phyloP scores from a whole-genome alignment of 2,113 vertebrate genomes.

The Planiliza haematocheilus region DNA sequence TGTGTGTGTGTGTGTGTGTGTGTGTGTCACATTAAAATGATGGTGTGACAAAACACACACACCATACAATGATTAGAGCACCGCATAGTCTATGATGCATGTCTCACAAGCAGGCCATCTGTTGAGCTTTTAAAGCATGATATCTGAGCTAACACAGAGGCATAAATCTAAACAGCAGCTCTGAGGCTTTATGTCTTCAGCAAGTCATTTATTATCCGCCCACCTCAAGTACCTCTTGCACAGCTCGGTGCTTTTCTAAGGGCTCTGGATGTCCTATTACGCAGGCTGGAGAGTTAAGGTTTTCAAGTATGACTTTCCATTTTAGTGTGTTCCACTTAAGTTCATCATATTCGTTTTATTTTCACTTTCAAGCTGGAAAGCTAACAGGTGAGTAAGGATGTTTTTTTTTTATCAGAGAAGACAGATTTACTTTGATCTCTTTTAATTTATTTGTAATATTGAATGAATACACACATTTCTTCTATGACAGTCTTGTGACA shows the following conservation, averaged over 20 bases:
- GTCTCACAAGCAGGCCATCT: conserved; percentile 40
- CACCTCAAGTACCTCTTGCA: conserved; percentile 32
- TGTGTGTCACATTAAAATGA: conserved; percentile 51
- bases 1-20: conserved; percentile 43
- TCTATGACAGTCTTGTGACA: too few species aligned
- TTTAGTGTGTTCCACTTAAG: conserved; percentile 45
- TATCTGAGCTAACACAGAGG: conserved; percentile 39
- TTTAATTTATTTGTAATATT: too few species aligned
- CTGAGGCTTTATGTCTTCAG: conserved; percentile 48
- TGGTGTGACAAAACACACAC: conserved; percentile 47
- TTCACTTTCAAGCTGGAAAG: too few species aligned
- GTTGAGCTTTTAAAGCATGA: conserved; percentile 30
- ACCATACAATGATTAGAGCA: conserved; percentile 26
- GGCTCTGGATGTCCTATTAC: conserved; percentile 53
- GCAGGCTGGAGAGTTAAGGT: conserved; percentile 38
- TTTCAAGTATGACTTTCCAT: conserved; percentile 40
- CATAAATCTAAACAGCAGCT: conserved; percentile 55
- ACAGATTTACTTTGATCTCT: too few species aligned
- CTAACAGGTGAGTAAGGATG: background rate
- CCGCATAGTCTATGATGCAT: conserved; percentile 20
- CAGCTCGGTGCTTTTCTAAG: conserved; percentile 28
- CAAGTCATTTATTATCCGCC: conserved; percentile 54
- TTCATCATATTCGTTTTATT: too few species aligned
- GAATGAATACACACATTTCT: too few species aligned
- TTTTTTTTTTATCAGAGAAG: too few species aligned